Evolutionary conservation across 2,888 invertebrate genomes (phyloP).

Genomic region (Cylloceria caligata): DNA sequence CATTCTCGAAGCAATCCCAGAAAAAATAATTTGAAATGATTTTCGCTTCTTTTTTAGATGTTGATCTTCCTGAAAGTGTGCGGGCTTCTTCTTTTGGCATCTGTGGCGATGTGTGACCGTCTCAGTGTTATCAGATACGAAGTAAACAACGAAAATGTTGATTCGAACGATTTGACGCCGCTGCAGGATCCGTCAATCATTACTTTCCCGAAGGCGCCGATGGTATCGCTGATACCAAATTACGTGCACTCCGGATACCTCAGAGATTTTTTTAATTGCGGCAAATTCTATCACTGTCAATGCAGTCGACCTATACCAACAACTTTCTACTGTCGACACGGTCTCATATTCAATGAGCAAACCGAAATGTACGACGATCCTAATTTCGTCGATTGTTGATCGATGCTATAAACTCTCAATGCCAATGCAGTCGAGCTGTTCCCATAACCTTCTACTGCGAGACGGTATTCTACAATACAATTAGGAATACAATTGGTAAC

Average conservation of each 20-base stretch:
- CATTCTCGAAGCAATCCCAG: too few species aligned
- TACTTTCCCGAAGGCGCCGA: conserved; percentile 68
- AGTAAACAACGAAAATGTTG: conserved; percentile 61
- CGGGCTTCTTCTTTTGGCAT: conserved; percentile 28
- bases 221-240: conserved; percentile 68
- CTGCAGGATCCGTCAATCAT: conserved; percentile 73
- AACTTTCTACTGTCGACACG: conserved; percentile 70
- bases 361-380: conserved; percentile 67
- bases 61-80: conserved; percentile 16
- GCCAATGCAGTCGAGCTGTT: conserved; percentile 44
- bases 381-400: conserved; percentile 69
- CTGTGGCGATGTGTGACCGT: conserved; percentile 22
- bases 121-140: background rate
- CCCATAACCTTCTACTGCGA: conserved; percentile 72
- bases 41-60: conserved; percentile 20
- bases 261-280: conserved; percentile 75
- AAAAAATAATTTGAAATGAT: too few species aligned
- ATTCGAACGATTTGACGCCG: conserved; percentile 52
- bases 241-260: conserved; percentile 71
- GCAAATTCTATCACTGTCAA: conserved; percentile 74
- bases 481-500: conserved; percentile 57
- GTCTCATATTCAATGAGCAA: conserved; percentile 69
- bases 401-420: too few species aligned
- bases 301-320: conserved; percentile 55
- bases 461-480: conserved; percentile 70